phyloP scores from a whole-genome alignment of 2,113 vertebrate species.

The Ailurus styani region DNA sequence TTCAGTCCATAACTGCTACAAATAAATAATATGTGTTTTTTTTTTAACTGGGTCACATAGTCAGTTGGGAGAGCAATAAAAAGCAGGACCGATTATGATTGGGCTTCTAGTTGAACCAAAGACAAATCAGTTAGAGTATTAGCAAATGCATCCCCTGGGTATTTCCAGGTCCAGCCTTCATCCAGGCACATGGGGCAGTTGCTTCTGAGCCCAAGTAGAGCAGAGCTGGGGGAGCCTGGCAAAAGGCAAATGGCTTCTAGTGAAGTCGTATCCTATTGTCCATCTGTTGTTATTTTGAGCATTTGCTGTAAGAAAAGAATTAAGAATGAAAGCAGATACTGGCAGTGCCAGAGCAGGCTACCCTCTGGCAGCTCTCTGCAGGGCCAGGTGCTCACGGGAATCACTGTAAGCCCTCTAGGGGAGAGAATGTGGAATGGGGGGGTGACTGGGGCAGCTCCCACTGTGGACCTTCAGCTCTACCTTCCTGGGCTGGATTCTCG shows the following conservation, averaged over 20 bases:
- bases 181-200: not conserved
- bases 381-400: not conserved
- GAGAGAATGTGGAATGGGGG: accelerated
- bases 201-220: not conserved
- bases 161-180: not conserved
- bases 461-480: slow-evolving; percentile 66
- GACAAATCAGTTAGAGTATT: not conserved
- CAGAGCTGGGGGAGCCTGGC: not conserved
- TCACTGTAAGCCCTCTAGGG: not conserved
- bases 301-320: not conserved
- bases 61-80: not conserved
- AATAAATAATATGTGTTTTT: not conserved
- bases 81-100: not conserved
- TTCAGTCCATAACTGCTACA: not conserved
- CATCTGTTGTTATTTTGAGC: not conserved
- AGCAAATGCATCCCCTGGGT: not conserved
- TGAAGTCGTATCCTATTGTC: not conserved
- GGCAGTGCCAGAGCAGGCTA: not conserved
- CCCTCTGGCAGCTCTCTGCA: not conserved
- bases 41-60: not conserved
- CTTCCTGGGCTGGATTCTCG: slow-evolving; percentile 10
- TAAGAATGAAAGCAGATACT: not conserved
- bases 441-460: slow-evolving; percentile 4
- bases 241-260: not conserved
- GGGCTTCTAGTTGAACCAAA: not conserved